Percentiles rank a stretch among this genome's conserved stretches.
These are phyloP conservation scores for Lepus europaeus DNA, from an alignment of 2,113 vertebrate species.

Conservation along the genomic window DNA sequence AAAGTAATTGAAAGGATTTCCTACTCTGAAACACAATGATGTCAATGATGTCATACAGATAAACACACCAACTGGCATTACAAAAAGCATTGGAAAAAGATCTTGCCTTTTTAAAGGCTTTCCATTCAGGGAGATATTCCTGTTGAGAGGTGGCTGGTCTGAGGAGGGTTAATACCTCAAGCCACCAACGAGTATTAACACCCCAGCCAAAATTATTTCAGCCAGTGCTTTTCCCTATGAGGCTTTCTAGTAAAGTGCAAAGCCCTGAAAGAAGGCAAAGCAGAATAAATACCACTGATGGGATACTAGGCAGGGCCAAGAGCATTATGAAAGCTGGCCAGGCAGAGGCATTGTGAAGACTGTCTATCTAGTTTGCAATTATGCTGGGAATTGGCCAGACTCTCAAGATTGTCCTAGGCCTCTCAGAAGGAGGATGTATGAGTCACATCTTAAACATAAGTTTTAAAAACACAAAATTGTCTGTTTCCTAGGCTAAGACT, in stretches of 20 bases:
- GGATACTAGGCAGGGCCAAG: background rate
- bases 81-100: background rate
- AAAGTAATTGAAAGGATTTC: background rate
- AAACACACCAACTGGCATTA: background rate
- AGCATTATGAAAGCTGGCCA: background rate
- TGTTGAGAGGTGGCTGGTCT: background rate
- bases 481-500: slow-evolving; percentile 25
- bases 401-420: background rate
- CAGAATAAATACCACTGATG: background rate
- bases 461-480: slow-evolving; percentile 58
- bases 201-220: background rate
- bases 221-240: background rate
- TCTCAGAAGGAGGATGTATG: background rate
- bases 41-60: no score
- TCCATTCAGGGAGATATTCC: background rate
- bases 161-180: background rate
- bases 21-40: background rate
- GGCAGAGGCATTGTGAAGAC: background rate
- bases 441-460: slow-evolving; percentile 48
- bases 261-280: background rate
- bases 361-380: background rate
- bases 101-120: background rate
- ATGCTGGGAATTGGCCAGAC: background rate
- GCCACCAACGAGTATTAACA: background rate
- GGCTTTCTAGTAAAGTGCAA: background rate